Evolutionary conservation across 2,888 invertebrate species (phyloP).

Genomic region (Branchipolynoe longqiensis): DNA sequence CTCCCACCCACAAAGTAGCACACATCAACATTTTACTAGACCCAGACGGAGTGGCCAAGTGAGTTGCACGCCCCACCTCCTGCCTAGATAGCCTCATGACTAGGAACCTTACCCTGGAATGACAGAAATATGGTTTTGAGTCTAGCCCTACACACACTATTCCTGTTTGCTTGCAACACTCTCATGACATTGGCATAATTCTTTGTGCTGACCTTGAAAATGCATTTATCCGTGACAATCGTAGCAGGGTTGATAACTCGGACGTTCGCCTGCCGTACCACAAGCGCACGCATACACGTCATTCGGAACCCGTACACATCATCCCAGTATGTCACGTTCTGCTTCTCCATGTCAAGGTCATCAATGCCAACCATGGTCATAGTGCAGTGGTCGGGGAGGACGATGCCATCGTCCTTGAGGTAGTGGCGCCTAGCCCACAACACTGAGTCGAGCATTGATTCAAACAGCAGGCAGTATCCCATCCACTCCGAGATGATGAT

Average conservation of each 20-base stretch:
- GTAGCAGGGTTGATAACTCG: constrained; percentile 86
- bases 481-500: constrained; percentile 99
- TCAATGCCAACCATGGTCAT: constrained; percentile 64
- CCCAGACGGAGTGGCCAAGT: too few species aligned
- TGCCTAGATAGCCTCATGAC: too few species aligned
- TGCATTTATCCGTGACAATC: constrained; percentile 86
- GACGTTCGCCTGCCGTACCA: constrained; percentile 89
- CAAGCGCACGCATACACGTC: constrained; percentile 93
- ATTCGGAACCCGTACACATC: constrained; percentile 96
- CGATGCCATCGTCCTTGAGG: constrained; percentile 88
- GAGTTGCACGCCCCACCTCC: too few species aligned
- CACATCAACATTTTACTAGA: too few species aligned
- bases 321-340: constrained; percentile 90
- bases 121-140: too few species aligned
- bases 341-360: constrained; percentile 83
- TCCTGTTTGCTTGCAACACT: too few species aligned
- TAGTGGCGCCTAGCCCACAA: constrained; percentile 89
- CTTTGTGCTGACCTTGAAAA: constrained; percentile 81
- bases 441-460: constrained; percentile 97
- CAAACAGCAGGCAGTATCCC: constrained; percentile 97
- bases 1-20: too few species aligned
- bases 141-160: too few species aligned
- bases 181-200: too few species aligned
- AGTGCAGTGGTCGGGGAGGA: constrained; percentile 68
- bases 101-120: too few species aligned